Evolutionary conservation across 2,113 vertebrate species (phyloP), one percentile per base, ranked within the genome.

Genomic region (Nerophis lumbriciformis): DNA sequence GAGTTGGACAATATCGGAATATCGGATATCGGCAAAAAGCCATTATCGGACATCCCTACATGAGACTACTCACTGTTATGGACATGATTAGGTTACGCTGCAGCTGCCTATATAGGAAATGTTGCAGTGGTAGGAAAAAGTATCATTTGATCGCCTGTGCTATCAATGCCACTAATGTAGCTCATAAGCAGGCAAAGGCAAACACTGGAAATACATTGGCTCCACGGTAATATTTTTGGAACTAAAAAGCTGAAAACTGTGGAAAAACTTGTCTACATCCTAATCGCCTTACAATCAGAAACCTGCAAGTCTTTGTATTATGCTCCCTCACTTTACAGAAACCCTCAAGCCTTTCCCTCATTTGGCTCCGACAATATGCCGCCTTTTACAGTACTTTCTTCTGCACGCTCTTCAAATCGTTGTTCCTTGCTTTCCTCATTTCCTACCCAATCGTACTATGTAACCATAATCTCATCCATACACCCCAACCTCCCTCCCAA

Each of bases 301-400:
- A 75, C 63, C 38, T 59, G 75, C 71, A 73, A 53, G 74, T 73
- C 65, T 72, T 80, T 68, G 76, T 53, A 85, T 72, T 76, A 76
- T 68, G 72, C 71, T 68, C 63, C 66, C 61, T 61, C 63, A 69
- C 70, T 75, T 71, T 76, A 8, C 37, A 42, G 6, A 55, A n/a
- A 38, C 79, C 77, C 75, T 75, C 58, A 59, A 81, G 78, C 75
- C 63, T 77, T 77, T 80, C 59, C 68, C 62, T 83, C 76, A 77
- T 71, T 79, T 79, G 76, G 80, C 74, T 77, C 72, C 62, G 74
- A 83, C 72, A 75, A 83, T 83, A 76, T 87, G 79, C 75, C 77
- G 71, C 74, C 64, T 75, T 77, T 81, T 85, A 78, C 72, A 79
- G 70, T 72, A 73, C 72, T 28, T 28, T 28, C 71, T 72, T 65